Percentiles rank a stretch among this genome's conserved stretches.
Evolutionary conservation across 1,140 invertebrate species (phyloP).

Genomic region (Ganaspis sp.): DNA sequence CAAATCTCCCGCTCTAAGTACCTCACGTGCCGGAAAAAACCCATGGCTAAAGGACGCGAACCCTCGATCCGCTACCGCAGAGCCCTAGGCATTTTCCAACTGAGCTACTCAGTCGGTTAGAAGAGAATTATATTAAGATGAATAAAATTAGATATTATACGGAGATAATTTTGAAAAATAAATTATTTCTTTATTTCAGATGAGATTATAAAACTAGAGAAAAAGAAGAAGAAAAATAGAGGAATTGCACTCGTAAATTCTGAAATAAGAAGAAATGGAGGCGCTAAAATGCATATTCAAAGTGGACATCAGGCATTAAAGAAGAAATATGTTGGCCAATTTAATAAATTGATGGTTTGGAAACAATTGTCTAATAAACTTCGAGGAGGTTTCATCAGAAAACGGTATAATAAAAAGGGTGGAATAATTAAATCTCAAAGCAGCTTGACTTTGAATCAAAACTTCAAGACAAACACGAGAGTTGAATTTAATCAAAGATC

Average conservation of each 20-base stretch:
- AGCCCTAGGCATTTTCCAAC: too few species aligned
- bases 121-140: too few species aligned
- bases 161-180: conserved; percentile 66
- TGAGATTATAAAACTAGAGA: conserved; percentile 76
- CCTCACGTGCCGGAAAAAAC: too few species aligned
- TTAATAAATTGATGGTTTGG: conserved; percentile 34
- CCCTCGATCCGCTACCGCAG: too few species aligned
- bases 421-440: conserved; percentile 58
- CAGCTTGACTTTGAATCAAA: conserved; percentile 58
- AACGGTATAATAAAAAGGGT: conserved; percentile 63
- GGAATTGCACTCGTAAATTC: conserved; percentile 38
- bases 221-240: conserved; percentile 70
- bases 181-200: conserved; percentile 74
- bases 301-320: conserved; percentile 29
- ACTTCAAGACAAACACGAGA: conserved; percentile 50
- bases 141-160: too few species aligned
- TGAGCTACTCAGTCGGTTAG: too few species aligned
- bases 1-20: too few species aligned
- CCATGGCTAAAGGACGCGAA: too few species aligned
- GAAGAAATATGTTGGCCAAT: conserved; percentile 35
- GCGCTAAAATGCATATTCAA: conserved; percentile 34
- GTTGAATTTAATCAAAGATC: conserved; percentile 47
- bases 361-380: conserved; percentile 45
- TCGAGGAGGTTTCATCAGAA: conserved; percentile 63
- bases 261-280: conserved; percentile 45